Evolutionary conservation across 53 echinoderm and acorn worm genomes (phyloP).

Genomic region (Mesocentrotus franciscanus): DNA sequence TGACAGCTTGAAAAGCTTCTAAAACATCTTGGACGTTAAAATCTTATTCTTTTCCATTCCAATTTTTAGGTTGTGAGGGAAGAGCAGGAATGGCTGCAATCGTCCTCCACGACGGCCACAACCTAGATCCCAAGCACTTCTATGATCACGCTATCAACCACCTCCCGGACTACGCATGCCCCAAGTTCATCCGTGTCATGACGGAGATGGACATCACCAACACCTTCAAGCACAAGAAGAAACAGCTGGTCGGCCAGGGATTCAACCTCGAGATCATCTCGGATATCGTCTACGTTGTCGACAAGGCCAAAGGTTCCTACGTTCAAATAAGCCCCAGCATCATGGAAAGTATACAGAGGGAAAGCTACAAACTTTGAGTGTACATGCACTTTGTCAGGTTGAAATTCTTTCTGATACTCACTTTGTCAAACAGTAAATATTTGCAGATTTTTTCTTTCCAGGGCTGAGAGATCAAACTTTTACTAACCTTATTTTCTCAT

Average conservation of each 20-base stretch:
- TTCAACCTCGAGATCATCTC: conserved; percentile 70
- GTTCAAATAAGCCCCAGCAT: conserved; percentile 55
- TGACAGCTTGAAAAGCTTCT: too few species aligned
- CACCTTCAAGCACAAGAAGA: conserved; percentile 88
- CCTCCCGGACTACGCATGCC: conserved; percentile 83
- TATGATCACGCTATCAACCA: conserved; percentile 70
- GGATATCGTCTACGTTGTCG: conserved; percentile 71
- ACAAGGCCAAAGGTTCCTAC: conserved; percentile 63
- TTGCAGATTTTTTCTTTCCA: neutral
- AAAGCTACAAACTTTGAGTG: conserved; percentile 70
- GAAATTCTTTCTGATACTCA: neutral
- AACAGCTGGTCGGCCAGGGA: conserved; percentile 72
- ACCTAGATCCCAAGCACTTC: conserved; percentile 68
- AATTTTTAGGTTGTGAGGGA: conserved; percentile 64
- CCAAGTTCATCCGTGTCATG: conserved; percentile 80
- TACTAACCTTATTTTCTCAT: neutral
- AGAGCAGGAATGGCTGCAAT: conserved; percentile 87
- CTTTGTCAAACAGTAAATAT: neutral
- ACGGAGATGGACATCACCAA: conserved; percentile 75
- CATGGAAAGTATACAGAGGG: conserved; percentile 52
- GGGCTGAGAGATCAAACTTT: neutral
- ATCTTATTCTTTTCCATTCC: neutral
- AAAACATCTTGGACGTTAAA: too few species aligned
- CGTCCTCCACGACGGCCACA: conserved; percentile 48
- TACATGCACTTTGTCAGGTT: neutral